Evolutionary conservation across 2,797 vertebrate genomes (phyloP).

Genomic region (Chrosomus eos): DNA sequence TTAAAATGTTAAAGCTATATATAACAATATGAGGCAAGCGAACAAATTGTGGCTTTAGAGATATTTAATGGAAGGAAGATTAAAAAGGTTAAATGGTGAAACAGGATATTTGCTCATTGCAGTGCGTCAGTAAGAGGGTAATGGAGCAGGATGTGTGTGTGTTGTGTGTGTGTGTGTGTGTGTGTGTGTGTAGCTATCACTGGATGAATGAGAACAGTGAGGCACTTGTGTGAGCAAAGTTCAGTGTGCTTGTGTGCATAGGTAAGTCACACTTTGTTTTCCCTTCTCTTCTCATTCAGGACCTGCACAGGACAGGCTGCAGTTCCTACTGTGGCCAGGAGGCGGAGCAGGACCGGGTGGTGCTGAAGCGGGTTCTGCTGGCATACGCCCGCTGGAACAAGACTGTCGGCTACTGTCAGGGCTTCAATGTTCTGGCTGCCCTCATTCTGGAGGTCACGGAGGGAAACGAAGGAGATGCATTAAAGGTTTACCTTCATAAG

Average conservation of each 20-base stretch:
- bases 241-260: background rate
- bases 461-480: slow-evolving; percentile 92
- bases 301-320: slow-evolving; percentile 96
- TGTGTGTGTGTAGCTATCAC: background rate
- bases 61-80: slow-evolving; percentile 29
- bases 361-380: slow-evolving; percentile 92
- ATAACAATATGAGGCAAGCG: background rate
- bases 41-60: background rate
- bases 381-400: slow-evolving; percentile 99
- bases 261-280: background rate
- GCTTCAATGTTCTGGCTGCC: slow-evolving; percentile 96
- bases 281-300: slow-evolving; percentile 72
- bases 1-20: background rate
- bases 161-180: background rate
- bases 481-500: slow-evolving; percentile 81
- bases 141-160: slow-evolving; percentile 60
- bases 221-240: slow-evolving; percentile 54
- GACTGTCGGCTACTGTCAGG: slow-evolving; percentile 95
- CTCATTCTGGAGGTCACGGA: slow-evolving; percentile 97
- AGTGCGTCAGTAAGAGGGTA: slow-evolving; percentile 60
- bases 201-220: slow-evolving; percentile 40
- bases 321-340: slow-evolving; percentile 98
- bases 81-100: slow-evolving; percentile 20
- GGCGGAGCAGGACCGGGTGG: slow-evolving; percentile 95
- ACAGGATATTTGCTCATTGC: slow-evolving; percentile 67